phyloP scores from a whole-genome alignment of 2,797 vertebrate species.

The Pelochelys cantorii region DNA sequence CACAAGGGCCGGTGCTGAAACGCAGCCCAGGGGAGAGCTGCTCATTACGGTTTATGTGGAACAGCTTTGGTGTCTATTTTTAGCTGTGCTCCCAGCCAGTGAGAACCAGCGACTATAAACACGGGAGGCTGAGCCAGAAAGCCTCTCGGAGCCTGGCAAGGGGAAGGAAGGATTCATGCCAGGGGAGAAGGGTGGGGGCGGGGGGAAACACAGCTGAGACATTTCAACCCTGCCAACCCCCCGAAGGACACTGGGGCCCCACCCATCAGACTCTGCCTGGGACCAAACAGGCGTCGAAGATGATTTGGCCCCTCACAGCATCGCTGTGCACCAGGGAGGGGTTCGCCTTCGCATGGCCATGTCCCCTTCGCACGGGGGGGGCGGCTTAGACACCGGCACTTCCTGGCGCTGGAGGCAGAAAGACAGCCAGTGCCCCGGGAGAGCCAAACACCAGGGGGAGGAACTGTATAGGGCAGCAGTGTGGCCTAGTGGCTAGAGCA shows the following conservation, averaged over 20 bases:
- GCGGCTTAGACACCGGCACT: fast-evolving
- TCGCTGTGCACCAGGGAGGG: not conserved
- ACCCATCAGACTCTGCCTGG: not conserved
- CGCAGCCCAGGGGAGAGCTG: not conserved
- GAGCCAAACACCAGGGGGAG: not conserved
- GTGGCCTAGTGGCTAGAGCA: not conserved
- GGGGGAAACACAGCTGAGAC: not conserved
- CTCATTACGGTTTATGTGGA: not conserved
- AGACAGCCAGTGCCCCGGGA: not conserved
- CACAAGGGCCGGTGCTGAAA: no score
- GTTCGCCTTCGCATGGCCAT: no score
- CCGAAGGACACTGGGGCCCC: not conserved
- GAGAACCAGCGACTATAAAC: not conserved
- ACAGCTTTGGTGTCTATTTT: not conserved
- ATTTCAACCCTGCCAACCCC: not conserved
- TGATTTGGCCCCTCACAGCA: not conserved
- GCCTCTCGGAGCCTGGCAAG: not conserved
- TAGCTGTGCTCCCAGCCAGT: not conserved
- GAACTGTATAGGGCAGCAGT: not conserved
- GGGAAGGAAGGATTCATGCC: not conserved
- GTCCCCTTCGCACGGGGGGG: not conserved
- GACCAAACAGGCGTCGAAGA: not conserved
- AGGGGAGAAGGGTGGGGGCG: fast-evolving
- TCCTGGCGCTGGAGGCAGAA: not conserved
- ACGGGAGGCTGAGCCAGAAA: not conserved